phyloP scores from a whole-genome alignment of 2,113 vertebrate species.

The Notechis scutatus region DNA sequence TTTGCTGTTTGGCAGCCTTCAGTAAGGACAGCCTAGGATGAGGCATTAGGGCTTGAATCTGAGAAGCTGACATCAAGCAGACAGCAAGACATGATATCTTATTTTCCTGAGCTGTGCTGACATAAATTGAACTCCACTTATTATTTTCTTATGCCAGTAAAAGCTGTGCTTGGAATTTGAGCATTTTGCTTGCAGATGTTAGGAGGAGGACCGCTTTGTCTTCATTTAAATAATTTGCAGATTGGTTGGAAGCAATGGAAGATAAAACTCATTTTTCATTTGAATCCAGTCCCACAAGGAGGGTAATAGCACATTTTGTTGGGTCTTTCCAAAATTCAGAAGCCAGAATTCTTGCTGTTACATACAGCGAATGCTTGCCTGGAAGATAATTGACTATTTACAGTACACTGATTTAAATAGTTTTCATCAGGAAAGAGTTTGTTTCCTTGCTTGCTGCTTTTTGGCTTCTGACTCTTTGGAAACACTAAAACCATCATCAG shows the following conservation, averaged over 20 bases:
- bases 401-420: not conserved
- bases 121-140: conserved; percentile 92
- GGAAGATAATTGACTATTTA: conserved; percentile 39
- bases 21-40: conserved; percentile 81
- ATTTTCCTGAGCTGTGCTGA: conserved; percentile 93
- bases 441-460: not conserved
- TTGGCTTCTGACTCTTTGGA: not conserved
- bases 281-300: conserved; percentile 76
- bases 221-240: conserved; percentile 89
- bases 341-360: conserved; percentile 43
- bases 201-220: conserved; percentile 67
- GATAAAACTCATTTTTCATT: conserved; percentile 78
- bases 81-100: conserved; percentile 99
- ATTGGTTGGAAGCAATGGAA: conserved; percentile 78
- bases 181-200: conserved; percentile 85
- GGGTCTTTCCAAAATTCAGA: conserved; percentile 61
- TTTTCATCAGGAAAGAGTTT: not conserved
- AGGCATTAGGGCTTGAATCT: conserved; percentile 87
- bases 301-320: conserved; percentile 17
- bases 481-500: not conserved
- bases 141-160: conserved; percentile 89
- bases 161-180: conserved; percentile 73
- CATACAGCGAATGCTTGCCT: conserved; percentile 26
- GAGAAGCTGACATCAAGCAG: conserved; percentile 92
- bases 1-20: conserved; percentile 78